Base-by-base conservation (phyloP, 2,888 invertebrate species). In the Himalopsyche tibetana region DNA sequence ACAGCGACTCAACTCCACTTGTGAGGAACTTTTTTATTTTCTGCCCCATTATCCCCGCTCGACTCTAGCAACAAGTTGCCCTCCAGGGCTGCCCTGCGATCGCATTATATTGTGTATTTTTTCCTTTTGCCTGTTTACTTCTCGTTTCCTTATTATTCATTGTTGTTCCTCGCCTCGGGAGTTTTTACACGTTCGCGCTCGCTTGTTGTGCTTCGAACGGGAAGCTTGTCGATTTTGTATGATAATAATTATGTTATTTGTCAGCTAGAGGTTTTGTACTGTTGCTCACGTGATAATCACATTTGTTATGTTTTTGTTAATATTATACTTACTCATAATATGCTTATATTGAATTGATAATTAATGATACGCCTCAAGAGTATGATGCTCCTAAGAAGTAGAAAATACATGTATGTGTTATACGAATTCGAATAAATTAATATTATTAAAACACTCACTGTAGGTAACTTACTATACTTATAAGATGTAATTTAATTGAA, bases 31-130 rank as follows among this genome's bases (percentile, higher is more conserved):
- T 63, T 63, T 82, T 40, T 81, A 63, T 84, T 81, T 84, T 69
- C 51, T 81, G 51, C 38, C 69, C 84, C 81, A 81, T 81, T 84
- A 84, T 80, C 17, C 74, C 81, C 84, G 81, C 74, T 74, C 36
- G 74, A 36, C 74, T 74, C 36, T 74, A 74, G 74, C 84, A 84
- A 84, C 84, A 84, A 84, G 84, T 84, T 69, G 84, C 69, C 82
- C 69, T 38, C 63, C 81, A 84, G 84, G 84, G 84, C 38, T 84
- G 84, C 74, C 38, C 74, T 74, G 28, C 74, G 84, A 84, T 55
- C 83, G 56, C 80, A 38, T 38, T 74, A 74, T 74, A 74, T 74
- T 74, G 38, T 74, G 38, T 36, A 36, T 36, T 36, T 74, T 79
- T 83, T 83, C 51, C 55, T 28, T 36, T 45, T 51, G 63, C 19